A percentile compares a stretch with the other conserved stretches of the same genome.
Conservation (phyloP, 2,888 invertebrate genomes). For the Drosophila lutescens region DNA sequence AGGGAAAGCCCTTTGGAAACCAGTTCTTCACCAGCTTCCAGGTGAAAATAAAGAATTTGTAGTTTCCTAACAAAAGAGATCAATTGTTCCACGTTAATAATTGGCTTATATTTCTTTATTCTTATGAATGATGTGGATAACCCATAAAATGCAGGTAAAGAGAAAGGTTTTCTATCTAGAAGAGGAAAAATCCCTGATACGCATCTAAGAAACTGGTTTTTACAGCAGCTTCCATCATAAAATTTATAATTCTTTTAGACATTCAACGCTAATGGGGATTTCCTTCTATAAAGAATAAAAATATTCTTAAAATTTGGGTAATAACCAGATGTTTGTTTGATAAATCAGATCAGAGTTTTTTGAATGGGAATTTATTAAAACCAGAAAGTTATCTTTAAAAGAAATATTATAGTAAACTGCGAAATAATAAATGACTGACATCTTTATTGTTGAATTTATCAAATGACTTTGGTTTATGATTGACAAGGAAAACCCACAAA, state of each 20-base stretch:
- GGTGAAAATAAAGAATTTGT: neutral
- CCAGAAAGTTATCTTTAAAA: neutral
- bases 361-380: too few relatives aligned
- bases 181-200: neutral
- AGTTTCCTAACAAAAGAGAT: neutral
- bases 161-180: neutral
- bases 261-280: neutral
- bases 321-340: too few relatives aligned
- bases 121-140: neutral
- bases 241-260: too few relatives aligned
- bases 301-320: neutral
- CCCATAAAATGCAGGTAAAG: neutral
- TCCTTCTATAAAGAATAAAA: neutral
- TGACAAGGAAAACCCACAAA: neutral
- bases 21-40: slow-evolving; percentile 47
- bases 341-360: too few relatives aligned
- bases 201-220: neutral
- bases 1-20: slow-evolving; percentile 57
- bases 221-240: neutral
- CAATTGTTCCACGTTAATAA: neutral
- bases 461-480: slow-evolving; percentile 22
- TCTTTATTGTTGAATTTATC: slow-evolving; percentile 2
- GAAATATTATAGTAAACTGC: too few relatives aligned
- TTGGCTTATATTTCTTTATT: neutral
- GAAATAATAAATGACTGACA: neutral